Base-by-base conservation (phyloP, 1,140 invertebrate genomes). In the Drosophila bipectinata region DNA sequence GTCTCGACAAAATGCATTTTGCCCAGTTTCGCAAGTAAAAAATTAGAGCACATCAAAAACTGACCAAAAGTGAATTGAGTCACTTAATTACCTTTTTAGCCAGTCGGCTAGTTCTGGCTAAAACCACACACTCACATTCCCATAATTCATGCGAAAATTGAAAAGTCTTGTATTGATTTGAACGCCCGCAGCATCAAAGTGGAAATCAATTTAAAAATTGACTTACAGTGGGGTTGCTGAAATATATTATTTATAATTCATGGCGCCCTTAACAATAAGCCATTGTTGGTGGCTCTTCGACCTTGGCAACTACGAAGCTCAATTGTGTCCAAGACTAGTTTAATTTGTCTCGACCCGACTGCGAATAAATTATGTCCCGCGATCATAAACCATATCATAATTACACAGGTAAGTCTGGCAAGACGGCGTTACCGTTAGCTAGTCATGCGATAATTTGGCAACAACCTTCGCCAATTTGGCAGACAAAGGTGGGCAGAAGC, bases 381-480 rank as follows among this genome's bases (percentile, higher is more conserved):
- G 60, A n/a, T 57, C 61, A 54, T 59, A 39, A 44, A 48, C 48
- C 47, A 74, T 75, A 54, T 74, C 72, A 53, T 66, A 58, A 53
- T 63, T 41, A 73, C 18, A 47, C 8, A 18, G 18, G 44, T 61
- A 28, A n/a, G 21, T 14, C 61, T 47, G 47, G 39, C 24, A n/a
- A 64, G 59, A 21, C 58, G 14, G 32, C 32, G 24, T 4, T 52
- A 73, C 60, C 61, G 73, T 77, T 85, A 59, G 60, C 44, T 67
- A 79, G 64, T 76, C 76, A 77, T 74, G 73, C 77, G 60, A 60
- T 57, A 79, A 79, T 83, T 84, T 79, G 80, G 60, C 80, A 87
- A 73, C 77, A 52, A 63, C 72, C 75, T 79, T 83, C 52, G 34
- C 7, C 34, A 53, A 44, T 15, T 47, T 32, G 30, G 62, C 63